Base-by-base conservation (phyloP, 30 jellyfish, hydroid and myxozoan species). In the Hydra vulgaris region DNA sequence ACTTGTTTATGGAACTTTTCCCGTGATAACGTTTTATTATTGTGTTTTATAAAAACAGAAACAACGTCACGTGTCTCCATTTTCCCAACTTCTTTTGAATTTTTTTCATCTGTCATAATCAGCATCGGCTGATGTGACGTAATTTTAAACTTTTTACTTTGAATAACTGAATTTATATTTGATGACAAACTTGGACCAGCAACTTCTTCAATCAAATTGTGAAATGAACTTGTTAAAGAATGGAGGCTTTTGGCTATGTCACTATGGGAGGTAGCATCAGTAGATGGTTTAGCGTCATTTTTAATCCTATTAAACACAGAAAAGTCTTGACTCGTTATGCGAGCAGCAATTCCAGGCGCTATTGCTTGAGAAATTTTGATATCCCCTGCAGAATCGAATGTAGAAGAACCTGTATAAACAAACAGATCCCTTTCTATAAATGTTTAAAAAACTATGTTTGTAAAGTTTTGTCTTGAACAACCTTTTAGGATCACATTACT, bases 321-420 rank as follows among this genome's bases (percentile, higher is more conserved):
- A 7, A 84, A 76, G 0, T 93, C 95, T 8, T 88, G 92, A 54
- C 83, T 75, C 88, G 83, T 70, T 8, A 84, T 83, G 25, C 97
- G 95, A 16, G 94, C 84, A 20, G 96, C 95, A 4, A 85, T 74
- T 18, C 81, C 95, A 17, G 96, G 95, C 19, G 89, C 89, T 27
- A 83, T 21, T 16, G 90, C 74, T 74, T 76, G 85, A 17, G 90
- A 82, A 55, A 83, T 83, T 21, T 54, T 83, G 54, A 73, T 19
- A 26, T 83, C 74, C 74, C 5, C 12, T 40, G 12, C n/a, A n/a
- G n/a, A n/a, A n/a, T n/a, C n/a, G n/a, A n/a, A n/a, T n/a, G n/a
- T n/a, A n/a, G n/a, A n/a, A 40, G 61, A 40, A 40, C 61, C 61
- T 40, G 61, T 40, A 40, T 40, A 40, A 40, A 40, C 61, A 40